Evolutionary conservation across 2,888 invertebrate genomes (phyloP).

Genomic region (Cataglyphis altisquamis): DNA sequence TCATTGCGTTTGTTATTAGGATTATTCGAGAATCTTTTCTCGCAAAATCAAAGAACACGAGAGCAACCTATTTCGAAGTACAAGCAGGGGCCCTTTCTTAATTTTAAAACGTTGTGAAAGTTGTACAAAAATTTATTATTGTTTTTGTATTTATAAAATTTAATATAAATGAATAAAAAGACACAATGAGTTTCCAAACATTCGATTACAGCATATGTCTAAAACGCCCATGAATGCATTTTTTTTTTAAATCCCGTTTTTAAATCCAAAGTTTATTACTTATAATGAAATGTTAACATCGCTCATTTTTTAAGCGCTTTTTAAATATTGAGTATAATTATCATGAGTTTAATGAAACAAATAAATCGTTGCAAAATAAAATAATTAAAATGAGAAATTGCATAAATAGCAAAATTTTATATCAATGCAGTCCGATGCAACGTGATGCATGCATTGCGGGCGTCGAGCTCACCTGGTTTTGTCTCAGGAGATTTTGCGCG

Average conservation of each 20-base stretch:
- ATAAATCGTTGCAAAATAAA: background rate
- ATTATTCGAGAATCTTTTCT: slow-evolving; percentile 18
- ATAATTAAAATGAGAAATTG: background rate
- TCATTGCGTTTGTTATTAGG: slow-evolving; percentile 19
- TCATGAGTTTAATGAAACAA: background rate
- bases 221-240: background rate
- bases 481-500: slow-evolving; percentile 5
- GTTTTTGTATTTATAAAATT: slow-evolving; percentile 57
- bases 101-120: slow-evolving; percentile 52
- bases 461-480: slow-evolving; percentile 27
- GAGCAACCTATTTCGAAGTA: slow-evolving; percentile 55
- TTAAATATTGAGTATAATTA: background rate
- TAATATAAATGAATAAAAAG: slow-evolving; percentile 51
- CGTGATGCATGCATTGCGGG: slow-evolving; percentile 19
- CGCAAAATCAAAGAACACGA: slow-evolving; percentile 26
- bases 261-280: background rate
- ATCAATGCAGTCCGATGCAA: slow-evolving; percentile 6
- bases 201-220: background rate
- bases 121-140: slow-evolving; percentile 54
- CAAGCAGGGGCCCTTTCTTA: slow-evolving; percentile 43
- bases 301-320: background rate
- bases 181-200: slow-evolving; percentile 14
- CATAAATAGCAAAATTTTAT: background rate
- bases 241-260: background rate
- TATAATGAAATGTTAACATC: background rate